Evolutionary conservation across 2,113 vertebrate species (phyloP), one percentile per base, ranked within the genome.

Genomic region (Carlito syrichta): DNA sequence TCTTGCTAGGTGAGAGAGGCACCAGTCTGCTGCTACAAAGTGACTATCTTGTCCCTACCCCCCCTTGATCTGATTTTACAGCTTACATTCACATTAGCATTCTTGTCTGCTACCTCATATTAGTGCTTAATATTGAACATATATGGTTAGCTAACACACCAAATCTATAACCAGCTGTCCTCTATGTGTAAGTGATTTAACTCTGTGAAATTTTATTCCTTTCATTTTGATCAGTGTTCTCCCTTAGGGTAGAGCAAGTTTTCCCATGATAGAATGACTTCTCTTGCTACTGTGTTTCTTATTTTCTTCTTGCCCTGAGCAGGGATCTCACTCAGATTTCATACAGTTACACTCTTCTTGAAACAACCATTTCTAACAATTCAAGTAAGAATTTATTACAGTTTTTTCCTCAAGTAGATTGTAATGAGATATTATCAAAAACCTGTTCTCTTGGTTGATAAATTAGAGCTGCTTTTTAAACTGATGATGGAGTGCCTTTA

Each of bases 301-400:
- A n/a, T n/a, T 71, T 77, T 66, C 32, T 83, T 88, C 10, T 38
- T 93, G 50, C 23, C 38, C 54, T 69, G 40, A 74, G n/a, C 45
- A 71, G 48, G n/a, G 48, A 40, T 85, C 60, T 35, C 54, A 76
- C 25, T 73, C 25, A 76, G 79, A 94, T 56, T 52, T 43, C 54
- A 74, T 35, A 12, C 9, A 40, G 66, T 86, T 94, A 54, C 40
- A 93, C 4, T 58, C 56, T 95, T 45, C 25, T 35, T 91, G 16
- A 86, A 97, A 92, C 48, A 95, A 52, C 30, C 38, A 86, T 91
- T 92, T 91, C 0, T 10, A 76, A 92, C 22, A 93, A 82, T 56
- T 90, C 10, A 69, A 84, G 23, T 86, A 62, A 79, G 69, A 62
- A 95, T 95, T 89, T 79, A 76, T 62, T 45, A 77, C n/a, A 62